Evolutionary conservation across 2,888 invertebrate species (phyloP).

Genomic region (Lissonota sp.): DNA sequence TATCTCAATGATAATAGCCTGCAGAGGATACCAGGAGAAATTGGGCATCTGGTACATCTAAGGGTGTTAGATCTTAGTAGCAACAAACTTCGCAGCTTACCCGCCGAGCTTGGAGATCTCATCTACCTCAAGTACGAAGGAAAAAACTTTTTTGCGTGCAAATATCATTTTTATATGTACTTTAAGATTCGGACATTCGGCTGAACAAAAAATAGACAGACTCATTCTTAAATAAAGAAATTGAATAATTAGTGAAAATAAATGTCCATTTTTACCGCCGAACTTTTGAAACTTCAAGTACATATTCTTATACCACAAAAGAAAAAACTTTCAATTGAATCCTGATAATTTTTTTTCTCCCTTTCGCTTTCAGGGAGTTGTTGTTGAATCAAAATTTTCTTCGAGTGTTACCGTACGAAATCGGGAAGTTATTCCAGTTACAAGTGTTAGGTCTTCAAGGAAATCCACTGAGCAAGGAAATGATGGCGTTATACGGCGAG

Average conservation of each 20-base stretch:
- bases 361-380: slow-evolving; percentile 91
- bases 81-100: slow-evolving; percentile 97
- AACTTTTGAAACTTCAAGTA: too few relatives aligned
- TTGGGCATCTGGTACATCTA: slow-evolving; percentile 93
- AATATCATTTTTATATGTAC: too few relatives aligned
- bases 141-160: too few relatives aligned
- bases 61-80: slow-evolving; percentile 96
- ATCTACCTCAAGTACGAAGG: slow-evolving; percentile 93
- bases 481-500: slow-evolving; percentile 96
- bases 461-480: slow-evolving; percentile 97
- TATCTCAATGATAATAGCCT: slow-evolving; percentile 98
- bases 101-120: slow-evolving; percentile 98
- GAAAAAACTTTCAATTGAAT: too few relatives aligned
- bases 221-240: too few relatives aligned
- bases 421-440: slow-evolving; percentile 98
- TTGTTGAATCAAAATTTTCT: slow-evolving; percentile 97
- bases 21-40: slow-evolving; percentile 95
- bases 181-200: too few relatives aligned
- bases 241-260: too few relatives aligned
- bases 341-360: slow-evolving; percentile 10
- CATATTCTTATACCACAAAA: too few relatives aligned
- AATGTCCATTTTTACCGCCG: too few relatives aligned
- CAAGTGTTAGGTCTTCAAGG: slow-evolving; percentile 96
- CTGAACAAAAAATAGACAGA: too few relatives aligned
- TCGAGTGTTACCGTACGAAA: slow-evolving; percentile 96